Conservation (phyloP, 1,140 invertebrate genomes). For the Papilio xuthus region DNA sequence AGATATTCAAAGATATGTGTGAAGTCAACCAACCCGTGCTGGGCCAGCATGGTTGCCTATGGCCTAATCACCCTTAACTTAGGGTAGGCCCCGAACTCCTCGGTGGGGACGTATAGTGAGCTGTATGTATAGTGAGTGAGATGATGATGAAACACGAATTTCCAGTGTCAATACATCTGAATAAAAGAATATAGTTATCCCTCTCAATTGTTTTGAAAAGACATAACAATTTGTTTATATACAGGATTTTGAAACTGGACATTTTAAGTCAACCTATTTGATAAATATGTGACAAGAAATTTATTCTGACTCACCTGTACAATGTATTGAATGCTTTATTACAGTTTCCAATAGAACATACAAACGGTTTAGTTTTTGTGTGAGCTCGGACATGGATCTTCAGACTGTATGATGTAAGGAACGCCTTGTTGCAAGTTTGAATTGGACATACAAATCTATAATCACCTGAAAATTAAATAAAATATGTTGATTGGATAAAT, state of each 20-base stretch:
- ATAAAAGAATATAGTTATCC: too few relatives aligned
- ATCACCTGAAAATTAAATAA: constrained; percentile 86
- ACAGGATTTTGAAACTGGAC: background rate
- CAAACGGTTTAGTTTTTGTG: constrained; percentile 96
- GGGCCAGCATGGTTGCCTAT: too few relatives aligned
- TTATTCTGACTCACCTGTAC: constrained; percentile 84
- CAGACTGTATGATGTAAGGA: constrained; percentile 96
- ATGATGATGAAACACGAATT: too few relatives aligned
- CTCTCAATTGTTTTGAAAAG: too few relatives aligned
- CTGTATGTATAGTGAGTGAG: too few relatives aligned
- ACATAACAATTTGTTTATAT: background rate
- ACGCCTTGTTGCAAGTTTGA: constrained; percentile 94
- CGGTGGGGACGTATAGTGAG: too few relatives aligned
- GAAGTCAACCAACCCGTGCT: too few relatives aligned
- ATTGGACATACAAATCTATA: constrained; percentile 96
- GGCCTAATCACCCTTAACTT: too few relatives aligned
- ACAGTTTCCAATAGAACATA: constrained; percentile 89
- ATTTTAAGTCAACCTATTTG: background rate
- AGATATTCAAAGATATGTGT: too few relatives aligned
- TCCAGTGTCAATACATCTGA: too few relatives aligned
- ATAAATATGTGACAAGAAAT: background rate
- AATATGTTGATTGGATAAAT: background rate
- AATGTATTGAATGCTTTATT: constrained; percentile 97
- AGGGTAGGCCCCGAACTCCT: too few relatives aligned
- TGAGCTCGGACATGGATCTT: constrained; percentile 97